Evolutionary conservation across 2,888 invertebrate species (phyloP), one percentile per base, ranked within the genome.

Genomic region (Psylliodes chrysocephalus): DNA sequence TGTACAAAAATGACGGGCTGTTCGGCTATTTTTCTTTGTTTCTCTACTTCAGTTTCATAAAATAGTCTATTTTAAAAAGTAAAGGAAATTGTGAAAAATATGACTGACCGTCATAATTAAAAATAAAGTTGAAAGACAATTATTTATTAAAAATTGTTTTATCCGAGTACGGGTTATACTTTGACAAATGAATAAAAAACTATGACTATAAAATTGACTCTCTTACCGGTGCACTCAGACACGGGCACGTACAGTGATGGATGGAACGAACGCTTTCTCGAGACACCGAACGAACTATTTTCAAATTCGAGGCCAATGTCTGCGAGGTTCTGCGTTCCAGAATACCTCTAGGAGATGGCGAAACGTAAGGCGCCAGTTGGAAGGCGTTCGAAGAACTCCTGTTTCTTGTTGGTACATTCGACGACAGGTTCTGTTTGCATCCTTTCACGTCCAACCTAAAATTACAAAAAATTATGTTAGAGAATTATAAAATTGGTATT

Each of bases 271-370:
- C 89, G 80, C 92, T 92, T 80, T 93, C 93, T 72, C 91, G 88
- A 57, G 94, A 95, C 69, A 92, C 90, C 75, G 94, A 94, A 75
- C 94, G 89, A 78, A 92, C 92, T 82, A 94, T 88, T 81, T 91
- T 90, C 73, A 90, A 81, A 63, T 90, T 88, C 52, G 91, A 90
- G 62, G 90, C 87, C 44, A 92, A 91, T 67, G 91, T 91, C 60
- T 91, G 90, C n/a, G 93, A 93, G 68, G 92, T 92, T 71, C 93
- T 87, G 67, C 93, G 86, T 77, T 92, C 93, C 63, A 82, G 70
- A 62, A 79, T 76, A n/a, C 89, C 89, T 64, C 85, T 81, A 69
- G 84, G 85, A 12, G 75, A 73, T 64, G 87, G 83, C 78, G 89
- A 88, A 66, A 85, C 81, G 76, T 90, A 89, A 72, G 90, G 86